Evolutionary conservation across 2,888 invertebrate species (phyloP).

Genomic region (Diadegma fenestrale): DNA sequence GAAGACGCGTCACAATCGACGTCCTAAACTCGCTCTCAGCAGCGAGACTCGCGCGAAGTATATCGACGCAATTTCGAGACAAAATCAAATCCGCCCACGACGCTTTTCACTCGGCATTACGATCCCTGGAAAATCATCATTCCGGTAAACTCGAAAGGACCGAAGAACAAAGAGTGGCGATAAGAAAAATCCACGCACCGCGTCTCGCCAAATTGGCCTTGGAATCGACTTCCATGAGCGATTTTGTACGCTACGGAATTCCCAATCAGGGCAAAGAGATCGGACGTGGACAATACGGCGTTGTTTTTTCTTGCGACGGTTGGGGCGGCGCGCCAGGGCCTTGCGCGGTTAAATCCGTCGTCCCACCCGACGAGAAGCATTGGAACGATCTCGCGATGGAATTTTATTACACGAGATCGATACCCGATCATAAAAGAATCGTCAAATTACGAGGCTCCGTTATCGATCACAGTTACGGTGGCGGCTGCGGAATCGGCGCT

Average conservation of each 20-base stretch:
- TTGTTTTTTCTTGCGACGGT: slow-evolving; percentile 92
- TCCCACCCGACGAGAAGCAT: slow-evolving; percentile 95
- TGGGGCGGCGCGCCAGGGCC: slow-evolving; percentile 91
- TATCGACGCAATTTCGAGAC: slow-evolving; percentile 91
- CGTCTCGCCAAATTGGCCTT: slow-evolving; percentile 92
- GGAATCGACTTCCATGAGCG: slow-evolving; percentile 93
- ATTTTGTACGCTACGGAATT: slow-evolving; percentile 90
- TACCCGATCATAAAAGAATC: slow-evolving; percentile 93
- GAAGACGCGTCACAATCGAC: slow-evolving; percentile 89
- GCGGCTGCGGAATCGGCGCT: slow-evolving; percentile 86
- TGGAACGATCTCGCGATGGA: slow-evolving; percentile 97
- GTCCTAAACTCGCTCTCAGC: slow-evolving; percentile 91
- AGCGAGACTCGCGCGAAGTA: slow-evolving; percentile 89
- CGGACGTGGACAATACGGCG: slow-evolving; percentile 95
- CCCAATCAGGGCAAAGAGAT: slow-evolving; percentile 89
- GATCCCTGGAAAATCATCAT: slow-evolving; percentile 90
- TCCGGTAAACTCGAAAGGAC: slow-evolving; percentile 91
- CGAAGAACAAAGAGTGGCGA: slow-evolving; percentile 91
- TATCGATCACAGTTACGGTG: slow-evolving; percentile 92
- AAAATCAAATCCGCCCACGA: slow-evolving; percentile 92
- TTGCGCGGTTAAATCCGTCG: slow-evolving; percentile 94
- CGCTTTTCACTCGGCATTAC: slow-evolving; percentile 90
- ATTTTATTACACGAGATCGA: slow-evolving; percentile 95
- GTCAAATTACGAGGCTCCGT: slow-evolving; percentile 92
- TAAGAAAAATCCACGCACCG: slow-evolving; percentile 92